Evolutionary conservation across 2,113 vertebrate genomes (phyloP).

Genomic region (Elachura formosa): DNA sequence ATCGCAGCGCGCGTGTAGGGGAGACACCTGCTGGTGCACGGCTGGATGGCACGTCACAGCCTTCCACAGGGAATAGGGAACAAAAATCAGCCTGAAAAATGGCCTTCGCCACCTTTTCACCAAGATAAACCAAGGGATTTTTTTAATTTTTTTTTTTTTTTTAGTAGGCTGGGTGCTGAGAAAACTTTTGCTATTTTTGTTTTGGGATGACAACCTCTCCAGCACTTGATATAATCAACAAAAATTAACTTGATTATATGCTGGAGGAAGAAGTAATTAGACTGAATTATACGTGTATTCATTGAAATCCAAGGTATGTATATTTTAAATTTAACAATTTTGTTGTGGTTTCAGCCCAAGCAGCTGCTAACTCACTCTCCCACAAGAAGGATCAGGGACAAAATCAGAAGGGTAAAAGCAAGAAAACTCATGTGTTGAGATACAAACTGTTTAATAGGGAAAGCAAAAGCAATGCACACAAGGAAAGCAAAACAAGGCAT

Average conservation of each 20-base stretch:
- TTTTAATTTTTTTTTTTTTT: no score
- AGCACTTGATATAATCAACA: neutral
- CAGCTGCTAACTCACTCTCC: neutral
- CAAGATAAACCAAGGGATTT: no score
- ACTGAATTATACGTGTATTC: neutral
- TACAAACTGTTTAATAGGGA: neutral
- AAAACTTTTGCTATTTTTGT: neutral
- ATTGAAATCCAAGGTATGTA: neutral
- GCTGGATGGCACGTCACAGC: neutral
- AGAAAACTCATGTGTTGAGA: neutral
- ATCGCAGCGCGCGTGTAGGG: accelerated
- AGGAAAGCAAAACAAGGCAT: neutral
- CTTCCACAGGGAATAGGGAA: no score
- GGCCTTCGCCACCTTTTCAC: no score
- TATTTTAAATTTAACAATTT: neutral
- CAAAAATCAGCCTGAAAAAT: neutral
- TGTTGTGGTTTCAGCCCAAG: neutral
- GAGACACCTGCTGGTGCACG: neutral
- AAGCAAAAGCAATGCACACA: neutral
- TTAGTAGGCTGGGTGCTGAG: neutral
- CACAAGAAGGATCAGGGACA: neutral
- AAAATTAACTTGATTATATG: neutral
- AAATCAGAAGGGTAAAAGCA: neutral
- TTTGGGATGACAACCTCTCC: neutral
- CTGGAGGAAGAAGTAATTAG: neutral